Conservation (phyloP, 2,113 vertebrate species). For the Nesogale talazaci region DNA sequence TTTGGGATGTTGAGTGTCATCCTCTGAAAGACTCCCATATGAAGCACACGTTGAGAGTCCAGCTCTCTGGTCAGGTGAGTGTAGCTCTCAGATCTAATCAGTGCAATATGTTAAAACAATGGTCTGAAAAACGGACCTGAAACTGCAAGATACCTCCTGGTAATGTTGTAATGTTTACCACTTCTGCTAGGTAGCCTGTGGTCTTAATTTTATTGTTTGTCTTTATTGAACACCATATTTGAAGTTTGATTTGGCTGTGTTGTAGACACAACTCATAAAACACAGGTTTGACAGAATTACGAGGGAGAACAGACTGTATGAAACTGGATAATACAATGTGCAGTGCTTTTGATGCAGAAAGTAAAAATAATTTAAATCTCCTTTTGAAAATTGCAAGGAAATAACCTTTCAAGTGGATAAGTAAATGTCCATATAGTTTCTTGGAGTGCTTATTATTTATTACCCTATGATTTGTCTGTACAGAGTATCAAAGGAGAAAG, state of each 20-base stretch:
- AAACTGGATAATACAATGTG: background rate
- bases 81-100: conserved; percentile 3
- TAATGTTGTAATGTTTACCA: conserved; percentile 5
- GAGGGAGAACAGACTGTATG: background rate
- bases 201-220: conserved; percentile 28
- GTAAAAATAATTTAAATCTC: conserved; percentile 3
- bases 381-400: conserved; percentile 38
- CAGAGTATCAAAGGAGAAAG: conserved; percentile 80
- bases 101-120: background rate
- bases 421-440: conserved; percentile 4
- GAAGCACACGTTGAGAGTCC: conserved; percentile 91
- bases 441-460: conserved; percentile 41
- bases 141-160: background rate
- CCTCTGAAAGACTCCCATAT: conserved; percentile 89
- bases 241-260: background rate
- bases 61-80: conserved; percentile 94
- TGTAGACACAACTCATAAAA: background rate
- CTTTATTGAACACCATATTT: conserved; percentile 20
- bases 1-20: conserved; percentile 96
- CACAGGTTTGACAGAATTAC: background rate
- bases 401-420: background rate
- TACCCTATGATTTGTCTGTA: conserved; percentile 31
- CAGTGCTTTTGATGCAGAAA: background rate
- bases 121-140: conserved; percentile 22
- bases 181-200: background rate